Conservation (phyloP, 2,113 vertebrate genomes). For the Poeciliopsis turrubarensis region DNA sequence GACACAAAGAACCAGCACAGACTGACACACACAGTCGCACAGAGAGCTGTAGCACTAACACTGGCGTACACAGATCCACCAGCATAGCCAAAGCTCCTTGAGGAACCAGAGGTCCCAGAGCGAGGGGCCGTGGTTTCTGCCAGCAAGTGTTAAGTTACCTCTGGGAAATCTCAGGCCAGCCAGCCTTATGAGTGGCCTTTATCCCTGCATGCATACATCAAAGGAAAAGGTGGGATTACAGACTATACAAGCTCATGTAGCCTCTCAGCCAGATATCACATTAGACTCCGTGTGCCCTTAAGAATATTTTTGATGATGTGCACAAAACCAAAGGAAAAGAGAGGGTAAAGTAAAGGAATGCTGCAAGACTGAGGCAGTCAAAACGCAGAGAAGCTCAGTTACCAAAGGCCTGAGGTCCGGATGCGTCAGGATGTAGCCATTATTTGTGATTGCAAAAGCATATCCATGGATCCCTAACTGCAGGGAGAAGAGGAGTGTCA, state of each 20-base stretch:
- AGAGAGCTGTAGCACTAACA: slow-evolving; percentile 75
- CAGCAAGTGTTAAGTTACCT: slow-evolving; percentile 84
- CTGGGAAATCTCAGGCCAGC: slow-evolving; percentile 81
- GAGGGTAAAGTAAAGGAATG: slow-evolving; percentile 62
- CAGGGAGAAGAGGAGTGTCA: slow-evolving; percentile 49
- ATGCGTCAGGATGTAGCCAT: slow-evolving; percentile 96
- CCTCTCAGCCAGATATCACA: slow-evolving; percentile 68
- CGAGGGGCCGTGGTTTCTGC: slow-evolving; percentile 75
- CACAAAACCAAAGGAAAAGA: slow-evolving; percentile 50
- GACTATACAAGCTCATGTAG: slow-evolving; percentile 74
- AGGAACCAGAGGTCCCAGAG: slow-evolving; percentile 65
- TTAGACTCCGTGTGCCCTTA: slow-evolving; percentile 47
- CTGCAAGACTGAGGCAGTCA: slow-evolving; percentile 30
- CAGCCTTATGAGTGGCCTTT: slow-evolving; percentile 82
- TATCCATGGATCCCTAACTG: slow-evolving; percentile 98
- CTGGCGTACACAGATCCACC: slow-evolving; percentile 77
- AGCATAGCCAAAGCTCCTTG: slow-evolving; percentile 74
- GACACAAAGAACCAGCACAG: slow-evolving; percentile 64
- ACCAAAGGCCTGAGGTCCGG: slow-evolving; percentile 96
- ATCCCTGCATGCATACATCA: slow-evolving; percentile 87
- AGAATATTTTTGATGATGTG: slow-evolving; percentile 45
- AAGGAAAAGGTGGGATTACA: slow-evolving; percentile 86
- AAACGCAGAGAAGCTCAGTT: slow-evolving; percentile 65
- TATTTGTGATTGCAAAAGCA: slow-evolving; percentile 97
- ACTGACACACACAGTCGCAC: slow-evolving; percentile 63